Conservation (phyloP, 2,113 vertebrate species). For the Varanus komodoensis region DNA sequence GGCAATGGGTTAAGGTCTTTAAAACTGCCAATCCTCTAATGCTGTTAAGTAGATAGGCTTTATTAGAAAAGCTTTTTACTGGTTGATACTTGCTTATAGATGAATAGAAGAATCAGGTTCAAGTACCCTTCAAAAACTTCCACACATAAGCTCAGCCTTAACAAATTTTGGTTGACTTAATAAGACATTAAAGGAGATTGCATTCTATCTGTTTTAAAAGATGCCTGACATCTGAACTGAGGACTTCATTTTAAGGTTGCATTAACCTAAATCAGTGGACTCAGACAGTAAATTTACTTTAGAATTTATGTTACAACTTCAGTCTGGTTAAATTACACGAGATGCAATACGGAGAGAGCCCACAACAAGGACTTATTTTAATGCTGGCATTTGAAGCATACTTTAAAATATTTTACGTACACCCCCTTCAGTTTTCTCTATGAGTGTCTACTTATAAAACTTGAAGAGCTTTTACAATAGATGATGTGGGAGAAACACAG, state of each 20-base stretch:
- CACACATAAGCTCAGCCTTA: background rate
- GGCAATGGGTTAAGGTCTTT: background rate
- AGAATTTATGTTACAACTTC: background rate
- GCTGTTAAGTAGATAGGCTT: background rate
- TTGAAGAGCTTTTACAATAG: background rate
- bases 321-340: background rate
- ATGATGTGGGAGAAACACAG: constrained; percentile 21
- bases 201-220: background rate
- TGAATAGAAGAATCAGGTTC: background rate
- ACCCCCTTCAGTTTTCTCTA: background rate
- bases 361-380: background rate
- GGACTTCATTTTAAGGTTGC: background rate
- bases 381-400: background rate
- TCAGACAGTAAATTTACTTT: background rate
- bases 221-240: background rate
- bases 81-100: constrained; percentile 16
- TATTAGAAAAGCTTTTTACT: constrained; percentile 17
- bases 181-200: background rate
- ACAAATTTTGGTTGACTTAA: background rate
- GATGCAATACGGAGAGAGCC: background rate
- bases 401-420: background rate
- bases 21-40: constrained; percentile 28
- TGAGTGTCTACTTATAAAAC: constrained; percentile 2
- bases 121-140: background rate
- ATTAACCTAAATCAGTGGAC: background rate